These are phyloP conservation scores for Alethe diademata DNA, from an alignment of 2,113 vertebrate genomes.

Conservation along the genomic window DNA sequence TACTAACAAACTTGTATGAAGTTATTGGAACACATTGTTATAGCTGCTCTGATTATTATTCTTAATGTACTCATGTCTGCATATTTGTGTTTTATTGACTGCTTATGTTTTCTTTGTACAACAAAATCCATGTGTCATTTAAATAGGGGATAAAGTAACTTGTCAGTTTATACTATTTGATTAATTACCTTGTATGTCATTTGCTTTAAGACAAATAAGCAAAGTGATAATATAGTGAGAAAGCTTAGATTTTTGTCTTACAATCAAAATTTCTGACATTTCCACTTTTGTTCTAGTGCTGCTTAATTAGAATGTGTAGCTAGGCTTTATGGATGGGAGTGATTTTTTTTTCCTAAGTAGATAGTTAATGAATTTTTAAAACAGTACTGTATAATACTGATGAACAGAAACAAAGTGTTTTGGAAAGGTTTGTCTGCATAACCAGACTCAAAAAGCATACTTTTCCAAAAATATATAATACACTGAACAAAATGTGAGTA, in stretches of 20 bases:
- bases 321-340: neutral
- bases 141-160: neutral
- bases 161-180: neutral
- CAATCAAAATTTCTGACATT: neutral
- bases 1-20: neutral
- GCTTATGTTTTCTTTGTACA: neutral
- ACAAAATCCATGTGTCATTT: neutral
- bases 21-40: neutral
- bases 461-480: neutral
- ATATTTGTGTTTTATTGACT: neutral
- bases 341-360: neutral
- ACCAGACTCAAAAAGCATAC: neutral
- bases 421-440: neutral
- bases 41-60: neutral
- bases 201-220: neutral
- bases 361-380: neutral
- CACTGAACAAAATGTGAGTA: neutral
- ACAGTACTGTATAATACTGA: neutral
- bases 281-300: neutral
- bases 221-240: neutral
- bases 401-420: neutral
- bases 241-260: neutral
- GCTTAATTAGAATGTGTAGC: neutral
- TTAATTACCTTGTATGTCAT: neutral
- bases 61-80: neutral